Base-by-base conservation (phyloP, 2,113 vertebrate species). In the Ginglymostoma cirratum region DNA sequence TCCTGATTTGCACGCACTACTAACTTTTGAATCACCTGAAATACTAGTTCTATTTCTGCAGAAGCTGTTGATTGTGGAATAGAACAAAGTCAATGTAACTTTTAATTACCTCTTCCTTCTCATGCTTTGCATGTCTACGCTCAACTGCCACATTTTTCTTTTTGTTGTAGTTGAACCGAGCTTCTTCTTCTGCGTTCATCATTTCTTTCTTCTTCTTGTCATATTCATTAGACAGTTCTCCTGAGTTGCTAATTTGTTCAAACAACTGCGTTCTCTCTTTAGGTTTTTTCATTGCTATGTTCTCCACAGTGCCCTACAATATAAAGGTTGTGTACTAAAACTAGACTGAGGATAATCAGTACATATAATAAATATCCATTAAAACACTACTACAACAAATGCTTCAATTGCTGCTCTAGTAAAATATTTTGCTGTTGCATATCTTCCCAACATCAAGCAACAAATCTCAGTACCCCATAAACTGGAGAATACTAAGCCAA, bases 211-310 rank as follows among this genome's bases (percentile, higher is more conserved):
- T 99, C 97, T 98, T 99, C 96, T 48, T 96, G 21, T 98, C 97
- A 96, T 99, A 99, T n/a, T 99, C 98, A 23, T 97, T 97, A 72
- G 97, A 96, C 72, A 97, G 97, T 80, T 99, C 98, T 87, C 96
- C 96, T 0, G 99, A 99, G 97, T 97, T 97, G 96, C 99, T 99
- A 96, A 99, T 98, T 89, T 96, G 96, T 96, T 99, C 99, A 96
- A 99, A 98, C 97, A 99, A 98, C 55, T 98, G 98, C 78, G 98
- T 98, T 96, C 98, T 98, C 96, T 99, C 99, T 96, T 98, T 99
- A 0, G 99, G 98, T 87, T 98, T 98, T 96, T 98, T 99, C 98
- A 99, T 96, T 94, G 98, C 98, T 94, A 99, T 99, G 0, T 97
- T 98, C 97, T 99, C 99, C 90, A 99, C 98, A 78, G 98, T 98